Base-by-base conservation (phyloP, 2,888 invertebrate genomes). In the Polyommatus icarus region DNA sequence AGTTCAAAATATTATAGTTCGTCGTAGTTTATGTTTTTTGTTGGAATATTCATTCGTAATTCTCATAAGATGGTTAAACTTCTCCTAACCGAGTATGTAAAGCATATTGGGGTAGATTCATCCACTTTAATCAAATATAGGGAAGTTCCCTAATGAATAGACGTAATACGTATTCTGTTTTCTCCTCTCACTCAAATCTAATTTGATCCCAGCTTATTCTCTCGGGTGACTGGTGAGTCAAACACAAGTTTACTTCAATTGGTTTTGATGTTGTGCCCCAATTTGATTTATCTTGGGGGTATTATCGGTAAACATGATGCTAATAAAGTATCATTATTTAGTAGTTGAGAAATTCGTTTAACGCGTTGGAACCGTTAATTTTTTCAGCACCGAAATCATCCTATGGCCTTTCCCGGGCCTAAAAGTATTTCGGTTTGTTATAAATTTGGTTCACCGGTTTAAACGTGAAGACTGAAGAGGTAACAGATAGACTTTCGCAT, bases 161-260 rank as follows among this genome's bases (percentile, higher is more conserved):
- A 61, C 24, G 61, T 24, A 20, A 24, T 61, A 61, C 24, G 61
- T 61, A 12, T 61, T 61, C 59, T 59, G 59, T 67, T 67, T 29
- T 18, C 67, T 61, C 24, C 24, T 61, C 61, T 29, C 15, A 32
- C 67, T 29, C 67, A 67, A 67, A 67, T 67, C 67, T 32, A 32
- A 67, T 67, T 67, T 67, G 29, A 67, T 32, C 61, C 29, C 15
- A 67, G 67, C 67, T 67, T 67, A 67, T 67, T 29, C 67, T 67
- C 67, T 32, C 29, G 67, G 67, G 67, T 67, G 24, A 46, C 46
- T 46, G 46, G 46, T 67, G 67, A 67, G 67, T 18, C 67, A 32
- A 67, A 67, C 29, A 67, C 29, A 67, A 67, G 67, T 67, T 32
- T 29, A 67, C 67, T 67, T 67, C 29, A 67, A 67, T 67, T 67